Base-by-base conservation (phyloP, 2,113 vertebrate genomes). In the Amphilophus citrinellus region DNA sequence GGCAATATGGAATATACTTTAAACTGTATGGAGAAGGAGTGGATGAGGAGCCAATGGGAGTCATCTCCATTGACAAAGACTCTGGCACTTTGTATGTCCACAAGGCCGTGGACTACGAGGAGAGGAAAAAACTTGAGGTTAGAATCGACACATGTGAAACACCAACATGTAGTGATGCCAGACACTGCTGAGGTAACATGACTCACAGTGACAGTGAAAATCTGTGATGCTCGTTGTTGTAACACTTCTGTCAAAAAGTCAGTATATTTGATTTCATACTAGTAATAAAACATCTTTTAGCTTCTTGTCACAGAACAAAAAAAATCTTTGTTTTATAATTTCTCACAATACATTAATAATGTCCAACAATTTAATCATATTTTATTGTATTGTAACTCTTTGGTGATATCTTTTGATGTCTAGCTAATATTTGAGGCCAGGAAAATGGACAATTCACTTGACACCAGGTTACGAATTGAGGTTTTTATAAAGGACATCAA, bases 401-500 rank as follows among this genome's bases (percentile, higher is more conserved):
- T 22, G 47, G 2, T 68, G 18, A 18, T 57, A 10, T 63, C 1
- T 66, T 61, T 80, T 5, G 2, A 56, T 77, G 35, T 24, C 39
- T 77, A 95, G 95, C 85, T 92, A 7, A 75, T 2, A 61, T 93
- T 94, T 88, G 80, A 89, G 60, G 88, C 88, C 35, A 91, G 13
- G 76, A 92, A 88, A 5, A 20, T 14, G 2, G 84, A 92, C 6
- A 2, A 1, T 1, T 77, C 80, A 30, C 7, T 86, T 6, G 91
- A 94, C 71, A 94, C 85, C 18, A 80, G 50, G 61, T 91, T 95
- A 60, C 91, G 91, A 13, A 35, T 96, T 73, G 87, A 93, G 59
- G 83, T 96, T 76, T 27, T 30, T 56, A 92, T 96, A 59, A n/a
- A 58, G 30, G 95, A 96, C 90, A 94, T 96, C 66, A 96, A 96